phyloP scores from a whole-genome alignment of 2,797 vertebrate species.

The Protonibea diacanthus region DNA sequence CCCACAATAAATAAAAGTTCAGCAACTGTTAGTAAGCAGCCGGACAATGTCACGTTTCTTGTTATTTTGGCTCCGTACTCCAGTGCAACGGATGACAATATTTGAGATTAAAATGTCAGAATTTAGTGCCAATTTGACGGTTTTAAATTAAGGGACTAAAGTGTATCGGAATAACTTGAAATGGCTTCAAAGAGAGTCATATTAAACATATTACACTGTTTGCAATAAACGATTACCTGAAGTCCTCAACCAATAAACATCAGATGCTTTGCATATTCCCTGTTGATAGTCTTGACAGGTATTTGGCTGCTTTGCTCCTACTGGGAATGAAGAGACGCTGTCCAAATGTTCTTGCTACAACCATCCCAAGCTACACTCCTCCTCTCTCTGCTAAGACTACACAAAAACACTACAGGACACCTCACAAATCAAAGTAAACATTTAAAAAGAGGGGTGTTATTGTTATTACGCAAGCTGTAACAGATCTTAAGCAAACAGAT shows the following conservation, averaged over 20 bases:
- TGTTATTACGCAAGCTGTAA: not conserved
- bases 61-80: not conserved
- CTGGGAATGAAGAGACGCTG: constrained; percentile 11
- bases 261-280: constrained; percentile 16
- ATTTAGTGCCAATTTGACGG: not conserved
- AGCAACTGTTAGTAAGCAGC: not conserved
- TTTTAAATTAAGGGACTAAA: not conserved
- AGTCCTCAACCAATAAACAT: not conserved
- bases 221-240: not conserved
- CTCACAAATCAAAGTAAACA: constrained; percentile 8
- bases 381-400: not conserved
- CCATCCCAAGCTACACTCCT: not conserved
- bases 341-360: constrained; percentile 14
- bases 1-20: constrained; percentile 3
- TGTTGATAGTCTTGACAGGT: constrained; percentile 22
- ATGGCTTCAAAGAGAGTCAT: not conserved
- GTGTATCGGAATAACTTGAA: not conserved
- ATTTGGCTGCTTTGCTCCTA: constrained; percentile 33
- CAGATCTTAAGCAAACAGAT: constrained; percentile 17
- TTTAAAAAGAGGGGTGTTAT: not conserved
- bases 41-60: not conserved
- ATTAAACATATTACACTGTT: not conserved
- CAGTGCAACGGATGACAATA: not conserved
- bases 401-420: not conserved
- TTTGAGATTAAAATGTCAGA: not conserved